Evolutionary conservation across 1,140 invertebrate species (phyloP).

Genomic region (Hycleus phaleratus): DNA sequence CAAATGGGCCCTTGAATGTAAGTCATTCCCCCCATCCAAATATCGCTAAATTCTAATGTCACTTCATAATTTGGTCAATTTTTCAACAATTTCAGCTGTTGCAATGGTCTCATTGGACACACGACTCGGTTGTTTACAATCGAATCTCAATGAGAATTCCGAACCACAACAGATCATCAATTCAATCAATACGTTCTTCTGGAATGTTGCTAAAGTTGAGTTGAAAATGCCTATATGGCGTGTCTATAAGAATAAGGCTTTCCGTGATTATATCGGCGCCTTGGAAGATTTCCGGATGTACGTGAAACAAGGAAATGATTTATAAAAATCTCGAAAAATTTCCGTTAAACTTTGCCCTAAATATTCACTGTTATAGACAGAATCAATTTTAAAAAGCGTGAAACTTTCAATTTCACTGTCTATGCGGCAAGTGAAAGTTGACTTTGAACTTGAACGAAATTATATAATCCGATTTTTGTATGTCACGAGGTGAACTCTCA

Average conservation of each 20-base stretch:
- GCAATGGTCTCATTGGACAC: slow-evolving; percentile 71
- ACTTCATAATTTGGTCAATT: slow-evolving; percentile 3
- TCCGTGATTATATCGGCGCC: slow-evolving; percentile 63
- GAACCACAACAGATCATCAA: slow-evolving; percentile 69
- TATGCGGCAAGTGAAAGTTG: slow-evolving; percentile 6
- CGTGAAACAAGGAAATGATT: slow-evolving; percentile 24
- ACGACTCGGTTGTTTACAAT: slow-evolving; percentile 65
- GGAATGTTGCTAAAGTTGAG: slow-evolving; percentile 69
- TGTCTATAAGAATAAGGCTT: slow-evolving; percentile 64
- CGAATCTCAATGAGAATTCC: slow-evolving; percentile 45
- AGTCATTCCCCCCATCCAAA: slow-evolving; percentile 35
- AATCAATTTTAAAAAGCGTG: no score
- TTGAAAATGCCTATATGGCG: slow-evolving; percentile 75
- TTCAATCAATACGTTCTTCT: slow-evolving; percentile 72
- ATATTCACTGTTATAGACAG: neutral
- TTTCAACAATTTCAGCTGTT: slow-evolving; percentile 54
- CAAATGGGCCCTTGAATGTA: slow-evolving; percentile 85
- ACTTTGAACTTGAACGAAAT: slow-evolving; percentile 13
- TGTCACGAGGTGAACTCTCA: neutral
- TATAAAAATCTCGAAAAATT: no score
- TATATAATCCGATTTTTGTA: slow-evolving; percentile 1
- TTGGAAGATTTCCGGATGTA: slow-evolving; percentile 65
- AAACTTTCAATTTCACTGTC: slow-evolving; percentile 4
- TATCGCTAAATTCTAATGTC: neutral
- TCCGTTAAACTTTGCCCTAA: neutral